These are phyloP conservation scores for Exephanes ischioxanthus DNA, from an alignment of 2,888 invertebrate genomes.

Conservation along the genomic window DNA sequence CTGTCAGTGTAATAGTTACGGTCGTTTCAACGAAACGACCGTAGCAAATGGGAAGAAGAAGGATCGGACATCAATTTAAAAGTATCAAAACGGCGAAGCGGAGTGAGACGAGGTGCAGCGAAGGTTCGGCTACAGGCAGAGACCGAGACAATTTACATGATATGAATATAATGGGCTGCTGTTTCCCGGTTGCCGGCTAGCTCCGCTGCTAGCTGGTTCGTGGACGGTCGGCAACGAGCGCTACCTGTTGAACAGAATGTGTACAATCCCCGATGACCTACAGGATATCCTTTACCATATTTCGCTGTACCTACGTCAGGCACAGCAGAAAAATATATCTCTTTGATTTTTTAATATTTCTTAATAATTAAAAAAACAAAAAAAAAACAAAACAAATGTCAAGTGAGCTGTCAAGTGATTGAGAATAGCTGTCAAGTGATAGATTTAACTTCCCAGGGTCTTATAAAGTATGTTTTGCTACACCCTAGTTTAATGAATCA, in stretches of 20 bases:
- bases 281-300: constrained; percentile 70
- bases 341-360: too few species aligned
- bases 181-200: constrained; percentile 43
- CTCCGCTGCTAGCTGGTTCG: constrained; percentile 55
- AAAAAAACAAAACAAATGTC: too few species aligned
- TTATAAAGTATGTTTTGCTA: too few species aligned
- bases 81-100: constrained; percentile 30
- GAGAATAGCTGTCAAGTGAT: background rate
- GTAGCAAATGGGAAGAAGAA: constrained; percentile 74
- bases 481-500: background rate
- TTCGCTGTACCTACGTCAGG: background rate
- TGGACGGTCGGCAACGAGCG: constrained; percentile 76
- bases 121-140: constrained; percentile 51
- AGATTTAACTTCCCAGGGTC: background rate
- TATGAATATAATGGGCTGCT: constrained; percentile 84
- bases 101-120: constrained; percentile 14
- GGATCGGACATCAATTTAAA: constrained; percentile 49
- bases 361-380: too few species aligned
- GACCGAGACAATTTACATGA: constrained; percentile 82
- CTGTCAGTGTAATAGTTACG: constrained; percentile 30
- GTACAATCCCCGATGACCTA: constrained; percentile 82
- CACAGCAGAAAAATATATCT: too few species aligned
- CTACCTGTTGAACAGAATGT: constrained; percentile 83
- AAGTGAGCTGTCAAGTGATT: background rate
- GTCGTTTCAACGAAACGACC: constrained; percentile 68